These are phyloP conservation scores for Cartodere bifasciata DNA, from an alignment of 2,888 invertebrate genomes.

Conservation along the genomic window DNA sequence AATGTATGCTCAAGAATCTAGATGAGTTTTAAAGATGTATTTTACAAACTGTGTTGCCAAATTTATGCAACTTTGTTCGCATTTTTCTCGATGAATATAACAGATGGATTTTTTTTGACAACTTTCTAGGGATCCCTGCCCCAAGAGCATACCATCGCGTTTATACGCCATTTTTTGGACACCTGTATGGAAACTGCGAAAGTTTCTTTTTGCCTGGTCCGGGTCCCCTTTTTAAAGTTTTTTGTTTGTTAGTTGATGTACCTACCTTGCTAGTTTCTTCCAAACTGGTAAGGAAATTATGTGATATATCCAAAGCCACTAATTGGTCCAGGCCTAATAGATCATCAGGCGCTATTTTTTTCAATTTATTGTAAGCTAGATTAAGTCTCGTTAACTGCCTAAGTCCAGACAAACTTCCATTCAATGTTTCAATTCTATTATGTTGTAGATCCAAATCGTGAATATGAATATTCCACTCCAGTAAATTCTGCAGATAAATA, in stretches of 20 bases:
- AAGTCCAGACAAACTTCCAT: slow-evolving; percentile 63
- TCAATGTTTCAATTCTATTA: slow-evolving; percentile 56
- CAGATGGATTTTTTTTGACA: no score
- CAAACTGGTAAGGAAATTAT: slow-evolving; percentile 62
- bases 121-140: no score
- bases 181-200: no score
- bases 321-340: slow-evolving; percentile 65
- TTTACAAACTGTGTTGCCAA: no score
- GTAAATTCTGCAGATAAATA: slow-evolving; percentile 45
- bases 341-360: slow-evolving; percentile 62
- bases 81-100: no score
- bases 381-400: slow-evolving; percentile 59
- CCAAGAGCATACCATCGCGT: no score
- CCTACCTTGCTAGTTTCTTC: slow-evolving; percentile 73
- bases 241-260: neutral
- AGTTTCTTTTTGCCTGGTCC: no score
- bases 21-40: no score
- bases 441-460: slow-evolving; percentile 61
- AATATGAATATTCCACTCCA: slow-evolving; percentile 63
- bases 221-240: no score
- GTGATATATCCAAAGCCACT: slow-evolving; percentile 61
- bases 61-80: no score
- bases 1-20: no score
- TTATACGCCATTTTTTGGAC: no score
- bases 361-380: slow-evolving; percentile 62